These are phyloP conservation scores for Bemisia tabaci DNA, from an alignment of 1,140 invertebrate species.

Conservation along the genomic window DNA sequence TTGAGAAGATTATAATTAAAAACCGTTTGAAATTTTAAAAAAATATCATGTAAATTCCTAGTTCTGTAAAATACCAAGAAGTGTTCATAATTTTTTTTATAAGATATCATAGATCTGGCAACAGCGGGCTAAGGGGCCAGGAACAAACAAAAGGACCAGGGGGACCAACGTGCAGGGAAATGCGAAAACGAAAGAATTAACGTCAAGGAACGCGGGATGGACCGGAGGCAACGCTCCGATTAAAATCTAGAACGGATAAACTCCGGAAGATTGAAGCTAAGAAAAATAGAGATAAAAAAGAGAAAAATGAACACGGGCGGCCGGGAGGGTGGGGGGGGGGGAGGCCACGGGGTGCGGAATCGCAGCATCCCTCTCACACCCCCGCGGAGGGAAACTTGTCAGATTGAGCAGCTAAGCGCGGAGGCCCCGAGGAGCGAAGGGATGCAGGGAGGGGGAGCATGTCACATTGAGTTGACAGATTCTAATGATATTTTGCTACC, in stretches of 20 bases:
- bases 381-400: slow-evolving; percentile 2
- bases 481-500: background rate
- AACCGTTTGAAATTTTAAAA: no score
- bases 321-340: background rate
- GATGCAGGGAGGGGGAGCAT: background rate
- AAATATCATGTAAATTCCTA: no score
- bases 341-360: background rate
- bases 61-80: no score
- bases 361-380: background rate
- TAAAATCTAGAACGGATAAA: background rate
- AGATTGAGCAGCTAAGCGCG: background rate
- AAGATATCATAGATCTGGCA: no score
- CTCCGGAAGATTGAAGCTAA: background rate
- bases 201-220: background rate
- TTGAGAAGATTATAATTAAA: no score
- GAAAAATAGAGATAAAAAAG: background rate
- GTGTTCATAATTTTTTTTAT: no score
- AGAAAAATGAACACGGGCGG: background rate
- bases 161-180: no score
- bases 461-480: background rate
- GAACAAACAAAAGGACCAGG: no score
- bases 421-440: background rate
- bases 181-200: no score
- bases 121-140: no score
- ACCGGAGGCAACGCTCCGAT: background rate